Conservation (phyloP, 53 echinoderm and acorn worm genomes). For the Holothuria scabra region DNA sequence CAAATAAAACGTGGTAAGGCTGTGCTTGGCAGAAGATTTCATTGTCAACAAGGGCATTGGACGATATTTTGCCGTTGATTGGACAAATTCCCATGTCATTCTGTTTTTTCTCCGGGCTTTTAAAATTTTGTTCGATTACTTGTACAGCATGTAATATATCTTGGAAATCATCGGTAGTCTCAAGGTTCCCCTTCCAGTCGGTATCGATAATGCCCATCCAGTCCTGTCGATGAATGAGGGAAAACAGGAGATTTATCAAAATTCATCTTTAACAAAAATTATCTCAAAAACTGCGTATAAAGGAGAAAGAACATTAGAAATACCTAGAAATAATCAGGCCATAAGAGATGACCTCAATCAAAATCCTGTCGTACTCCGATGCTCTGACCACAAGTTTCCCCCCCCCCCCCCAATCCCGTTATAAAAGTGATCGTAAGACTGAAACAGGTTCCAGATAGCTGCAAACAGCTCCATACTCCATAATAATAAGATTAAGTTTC, state of each 20-base stretch:
- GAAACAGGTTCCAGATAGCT: too few species aligned
- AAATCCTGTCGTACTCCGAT: too few species aligned
- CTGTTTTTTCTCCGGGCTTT: neutral
- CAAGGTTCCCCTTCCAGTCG: constrained; percentile 5
- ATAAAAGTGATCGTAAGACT: too few species aligned
- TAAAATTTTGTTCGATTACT: constrained; percentile 3
- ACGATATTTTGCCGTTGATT: neutral
- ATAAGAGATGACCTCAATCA: too few species aligned
- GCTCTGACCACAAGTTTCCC: too few species aligned
- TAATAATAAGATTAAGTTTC: too few species aligned
- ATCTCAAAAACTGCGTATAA: too few species aligned
- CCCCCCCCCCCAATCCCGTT: too few species aligned
- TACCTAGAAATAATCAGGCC: too few species aligned
- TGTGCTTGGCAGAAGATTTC: constrained; percentile 77
- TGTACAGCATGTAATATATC: neutral
- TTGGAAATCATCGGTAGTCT: neutral
- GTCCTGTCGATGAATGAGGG: constrained; percentile 54
- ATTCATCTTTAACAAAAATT: too few species aligned
- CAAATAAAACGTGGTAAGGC: constrained; percentile 90
- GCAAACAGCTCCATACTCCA: too few species aligned
- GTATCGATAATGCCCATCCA: constrained; percentile 69
- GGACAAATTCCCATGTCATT: neutral
- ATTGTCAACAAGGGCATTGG: constrained; percentile 58
- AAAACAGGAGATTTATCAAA: neutral
- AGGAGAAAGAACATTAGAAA: too few species aligned